These are phyloP conservation scores for Benthosema pterotum DNA, from an alignment of 2,797 vertebrate genomes.

Conservation along the genomic window DNA sequence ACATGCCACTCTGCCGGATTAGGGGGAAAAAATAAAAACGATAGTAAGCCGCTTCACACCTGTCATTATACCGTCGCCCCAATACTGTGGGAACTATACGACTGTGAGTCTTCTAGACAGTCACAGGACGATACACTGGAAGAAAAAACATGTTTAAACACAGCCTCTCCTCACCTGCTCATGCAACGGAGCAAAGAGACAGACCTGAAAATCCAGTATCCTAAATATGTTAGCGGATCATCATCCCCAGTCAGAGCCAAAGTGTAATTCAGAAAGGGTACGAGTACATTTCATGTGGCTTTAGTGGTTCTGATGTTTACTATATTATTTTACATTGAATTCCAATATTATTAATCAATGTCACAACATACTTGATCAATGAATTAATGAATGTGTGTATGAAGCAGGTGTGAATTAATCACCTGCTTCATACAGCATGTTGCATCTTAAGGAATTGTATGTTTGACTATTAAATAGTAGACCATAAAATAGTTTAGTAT, in stretches of 20 bases:
- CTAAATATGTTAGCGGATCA: conserved; percentile 29
- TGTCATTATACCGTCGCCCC: neutral
- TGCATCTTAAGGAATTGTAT: too few relatives aligned
- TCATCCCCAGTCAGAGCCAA: conserved; percentile 15
- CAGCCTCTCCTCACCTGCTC: conserved; percentile 46
- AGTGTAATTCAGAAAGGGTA: neutral
- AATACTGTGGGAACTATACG: conserved; percentile 26
- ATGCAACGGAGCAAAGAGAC: conserved; percentile 46
- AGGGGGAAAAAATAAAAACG: neutral
- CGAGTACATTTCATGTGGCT: neutral
- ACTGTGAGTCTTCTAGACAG: conserved; percentile 26
- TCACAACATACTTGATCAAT: too few relatives aligned
- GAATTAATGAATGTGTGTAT: too few relatives aligned
- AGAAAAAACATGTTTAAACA: conserved; percentile 69
- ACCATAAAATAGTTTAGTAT: too few relatives aligned
- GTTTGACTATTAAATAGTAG: too few relatives aligned
- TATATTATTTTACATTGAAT: too few relatives aligned
- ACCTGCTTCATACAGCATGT: too few relatives aligned
- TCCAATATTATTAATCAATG: too few relatives aligned
- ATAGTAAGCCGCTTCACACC: neutral
- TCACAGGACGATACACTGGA: conserved; percentile 20
- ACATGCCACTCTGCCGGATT: neutral
- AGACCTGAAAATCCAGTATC: conserved; percentile 74
- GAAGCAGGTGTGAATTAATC: too few relatives aligned
- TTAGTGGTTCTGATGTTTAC: neutral